Evolutionary conservation across 2,113 vertebrate genomes (phyloP), one percentile per base, ranked within the genome.

Genomic region (Nannospalax galili): DNA sequence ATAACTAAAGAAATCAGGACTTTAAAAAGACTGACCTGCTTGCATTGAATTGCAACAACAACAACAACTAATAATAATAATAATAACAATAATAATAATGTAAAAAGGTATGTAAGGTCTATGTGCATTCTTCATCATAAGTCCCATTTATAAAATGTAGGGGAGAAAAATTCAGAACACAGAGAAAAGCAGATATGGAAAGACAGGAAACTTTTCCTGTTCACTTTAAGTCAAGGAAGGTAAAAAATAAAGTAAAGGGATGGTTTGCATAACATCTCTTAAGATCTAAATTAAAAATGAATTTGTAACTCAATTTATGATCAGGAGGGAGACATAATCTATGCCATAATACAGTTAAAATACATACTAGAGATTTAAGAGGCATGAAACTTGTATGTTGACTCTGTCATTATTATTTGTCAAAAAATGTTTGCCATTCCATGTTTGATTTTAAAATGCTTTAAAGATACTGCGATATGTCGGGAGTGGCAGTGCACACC

Each of bases 21-120:
- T 89, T 93, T 88, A 69, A 93, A 69, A 95, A 91, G 67, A 35
- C 64, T 92, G 82, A 89, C 74, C 19, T 92, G 40, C 42, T 86
- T 80, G 20, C 28, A 64, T 20, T 93, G 32, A 92, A 65, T 30
- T 81, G 3, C 81, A 80, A n/a, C n/a, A n/a, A n/a, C n/a, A n/a
- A n/a, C n/a, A n/a, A n/a, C n/a, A n/a, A n/a, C n/a, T n/a, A n/a
- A n/a, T n/a, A n/a, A n/a, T n/a, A n/a, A n/a, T n/a, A n/a, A n/a
- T n/a, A n/a, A n/a, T n/a, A n/a, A 87, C 20, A 95, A 91, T 65
- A 73, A 72, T 70, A 82, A 40, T 72, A 82, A 62, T 90, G 80
- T 52, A 32, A 90, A 88, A 93, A 86, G 37, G 1, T 88, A 2
- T 45, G 1, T 82, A 77, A 8, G 5, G 8, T 37, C 20, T 78